A percentile compares a stretch with the other conserved stretches of the same genome.
Evolutionary conservation across 2,113 vertebrate genomes (phyloP).

Genomic region (Urocynchramus pylzowi): DNA sequence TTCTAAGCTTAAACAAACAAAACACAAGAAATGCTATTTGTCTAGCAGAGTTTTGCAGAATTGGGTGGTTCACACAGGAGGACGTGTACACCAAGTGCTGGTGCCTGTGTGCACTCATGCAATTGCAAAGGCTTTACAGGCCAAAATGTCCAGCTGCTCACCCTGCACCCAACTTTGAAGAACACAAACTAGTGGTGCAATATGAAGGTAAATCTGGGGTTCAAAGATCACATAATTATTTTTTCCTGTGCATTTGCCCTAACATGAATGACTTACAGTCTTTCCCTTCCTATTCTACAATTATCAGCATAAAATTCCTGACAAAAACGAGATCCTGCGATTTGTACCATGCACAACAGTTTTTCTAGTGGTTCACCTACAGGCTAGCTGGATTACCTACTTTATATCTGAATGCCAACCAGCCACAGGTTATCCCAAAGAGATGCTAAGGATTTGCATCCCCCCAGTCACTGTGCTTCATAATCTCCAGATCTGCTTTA

Average conservation of each 20-base stretch:
- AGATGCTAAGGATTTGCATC: not conserved
- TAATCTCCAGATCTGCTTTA: not conserved
- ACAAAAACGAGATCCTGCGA: not conserved
- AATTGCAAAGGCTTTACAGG: not conserved
- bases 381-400: not conserved
- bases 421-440: not conserved
- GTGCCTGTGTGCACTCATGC: not conserved
- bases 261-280: rapidly evolving
- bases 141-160: not conserved
- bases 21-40: not conserved
- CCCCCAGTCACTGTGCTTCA: not conserved
- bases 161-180: not conserved
- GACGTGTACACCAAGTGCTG: not conserved
- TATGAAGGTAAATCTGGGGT: not conserved
- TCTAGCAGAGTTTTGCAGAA: not conserved
- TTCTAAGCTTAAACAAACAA: not conserved
- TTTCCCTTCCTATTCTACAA: not conserved
- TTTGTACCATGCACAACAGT: not conserved
- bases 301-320: not conserved
- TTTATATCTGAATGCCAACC: not conserved
- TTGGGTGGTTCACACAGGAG: not conserved
- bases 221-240: not conserved
- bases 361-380: not conserved
- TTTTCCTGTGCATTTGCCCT: not conserved
- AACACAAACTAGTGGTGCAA: not conserved